Evolutionary conservation across 2,797 vertebrate genomes (phyloP), one percentile per base, ranked within the genome.

Genomic region (Sebastes trivittatus): DNA sequence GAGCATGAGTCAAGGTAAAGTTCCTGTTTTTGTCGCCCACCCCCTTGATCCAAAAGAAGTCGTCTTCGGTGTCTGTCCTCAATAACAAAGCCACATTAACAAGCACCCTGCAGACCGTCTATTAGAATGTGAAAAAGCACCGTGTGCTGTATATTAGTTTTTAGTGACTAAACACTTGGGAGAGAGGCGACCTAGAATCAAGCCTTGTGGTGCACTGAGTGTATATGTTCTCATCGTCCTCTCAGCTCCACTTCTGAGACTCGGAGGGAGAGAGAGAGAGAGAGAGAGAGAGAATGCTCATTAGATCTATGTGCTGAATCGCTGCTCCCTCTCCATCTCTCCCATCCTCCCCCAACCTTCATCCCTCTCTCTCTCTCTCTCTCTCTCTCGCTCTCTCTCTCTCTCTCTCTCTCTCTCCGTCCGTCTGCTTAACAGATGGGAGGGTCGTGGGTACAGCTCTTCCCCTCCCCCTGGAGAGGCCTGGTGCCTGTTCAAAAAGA

Each of bases 101-200:
- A 86, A 91, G 90, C 87, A 89, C 90, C 88, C 92, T 75, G 62
- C 85, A 93, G 90, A 92, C 86, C 59, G 64, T 93, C 92, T 93
- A 91, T 94, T 94, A 92, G 91, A 92, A 91, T 88, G 89, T 92
- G 92, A 93, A 92, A 93, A 93, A 94, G 91, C 71, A 27, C 88
- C 77, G 67, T 90, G 89, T 89, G 92, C 90, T 94, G 92, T 93
- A 88, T 94, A 88, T 92, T 92, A 86, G 91, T 92, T 94, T 94
- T 91, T 93, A 91, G 92, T 94, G 93, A 94, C 94, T 94, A 94
- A 95, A 95, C 95, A 95, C 94, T 93, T 93, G 94, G 95, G 95
- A 96, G 91, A 81, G 87, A 94, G 90, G 91, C 92, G 94, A 96
- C 95, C 94, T 95, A 95, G 95, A 96, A 96, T 95, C 91, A 87